Percentiles rank a stretch among this genome's conserved stretches.
Evolutionary conservation across 2,113 vertebrate species (phyloP).

Genomic region (Pleuronectes platessa): DNA sequence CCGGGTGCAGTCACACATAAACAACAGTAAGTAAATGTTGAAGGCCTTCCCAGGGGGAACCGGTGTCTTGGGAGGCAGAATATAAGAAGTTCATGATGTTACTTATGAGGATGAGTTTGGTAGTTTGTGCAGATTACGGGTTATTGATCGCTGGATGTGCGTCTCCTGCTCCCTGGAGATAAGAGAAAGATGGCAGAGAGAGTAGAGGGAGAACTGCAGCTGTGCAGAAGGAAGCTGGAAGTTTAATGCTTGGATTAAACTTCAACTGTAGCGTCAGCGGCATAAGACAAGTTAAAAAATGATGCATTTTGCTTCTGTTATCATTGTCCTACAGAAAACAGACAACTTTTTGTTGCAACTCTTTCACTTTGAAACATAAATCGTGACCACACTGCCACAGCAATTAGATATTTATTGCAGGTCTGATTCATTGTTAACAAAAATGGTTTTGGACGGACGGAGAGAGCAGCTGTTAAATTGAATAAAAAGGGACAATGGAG

Average conservation of each 20-base stretch:
- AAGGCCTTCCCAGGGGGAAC: not conserved
- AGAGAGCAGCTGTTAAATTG: conserved; percentile 3
- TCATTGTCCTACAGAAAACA: not conserved
- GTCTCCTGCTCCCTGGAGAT: conserved; percentile 19
- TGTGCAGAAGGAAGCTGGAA: not conserved
- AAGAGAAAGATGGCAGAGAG: conserved; percentile 1
- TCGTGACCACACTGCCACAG: not conserved
- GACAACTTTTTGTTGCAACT: not conserved
- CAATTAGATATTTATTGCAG: not conserved
- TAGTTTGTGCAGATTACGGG: conserved; percentile 7
- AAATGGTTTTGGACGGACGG: not conserved
- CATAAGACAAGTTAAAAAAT: not conserved
- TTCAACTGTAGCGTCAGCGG: not conserved
- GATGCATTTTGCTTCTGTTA: not conserved
- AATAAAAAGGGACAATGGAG: conserved; percentile 13
- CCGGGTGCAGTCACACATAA: not conserved
- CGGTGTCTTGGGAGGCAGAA: not conserved
- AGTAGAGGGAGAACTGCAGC: not conserved
- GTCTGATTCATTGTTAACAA: not conserved
- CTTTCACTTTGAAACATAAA: conserved; percentile 2
- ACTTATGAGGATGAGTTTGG: conserved; percentile 10
- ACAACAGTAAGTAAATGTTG: not conserved
- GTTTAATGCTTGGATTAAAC: not conserved
- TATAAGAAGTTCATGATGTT: conserved; percentile 6
- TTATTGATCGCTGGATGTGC: conserved; percentile 22